Conservation (phyloP, 2,113 vertebrate species). For the Pionites leucogaster region DNA sequence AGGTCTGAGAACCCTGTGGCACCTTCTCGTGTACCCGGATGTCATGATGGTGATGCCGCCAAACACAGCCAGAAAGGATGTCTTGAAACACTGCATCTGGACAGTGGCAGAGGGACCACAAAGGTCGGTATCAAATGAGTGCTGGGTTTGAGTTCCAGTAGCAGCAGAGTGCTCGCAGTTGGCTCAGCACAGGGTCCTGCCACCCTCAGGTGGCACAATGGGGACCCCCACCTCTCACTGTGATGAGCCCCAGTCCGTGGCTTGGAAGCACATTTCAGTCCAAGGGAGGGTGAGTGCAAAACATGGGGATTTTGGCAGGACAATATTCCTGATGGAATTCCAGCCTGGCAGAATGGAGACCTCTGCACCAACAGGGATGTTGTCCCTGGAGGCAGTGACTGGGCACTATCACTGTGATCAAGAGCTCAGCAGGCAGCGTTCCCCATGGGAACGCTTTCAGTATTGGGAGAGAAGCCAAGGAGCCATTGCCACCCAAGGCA, state of each 20-base stretch:
- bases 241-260: neutral
- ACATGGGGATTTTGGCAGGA: neutral
- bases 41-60: neutral
- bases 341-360: neutral
- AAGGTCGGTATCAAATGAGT: neutral
- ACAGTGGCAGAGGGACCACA: fast-evolving
- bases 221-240: neutral
- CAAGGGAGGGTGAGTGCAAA: neutral
- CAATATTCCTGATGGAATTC: neutral
- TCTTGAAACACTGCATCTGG: neutral
- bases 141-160: neutral
- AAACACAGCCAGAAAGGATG: neutral
- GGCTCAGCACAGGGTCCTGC: neutral
- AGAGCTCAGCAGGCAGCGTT: neutral
- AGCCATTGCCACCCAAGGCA: neutral
- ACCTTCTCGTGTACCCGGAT: neutral
- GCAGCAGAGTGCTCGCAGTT: neutral
- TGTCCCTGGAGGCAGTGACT: neutral
- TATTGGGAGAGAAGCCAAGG: neutral
- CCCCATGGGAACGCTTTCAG: fast-evolving
- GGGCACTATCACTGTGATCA: neutral
- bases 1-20: neutral
- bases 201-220: fast-evolving
- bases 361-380: neutral
- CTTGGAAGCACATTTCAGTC: neutral